A percentile compares a stretch with the other conserved stretches of the same genome.
Evolutionary conservation across 2,797 vertebrate genomes (phyloP).

Genomic region (Sylvia borin): DNA sequence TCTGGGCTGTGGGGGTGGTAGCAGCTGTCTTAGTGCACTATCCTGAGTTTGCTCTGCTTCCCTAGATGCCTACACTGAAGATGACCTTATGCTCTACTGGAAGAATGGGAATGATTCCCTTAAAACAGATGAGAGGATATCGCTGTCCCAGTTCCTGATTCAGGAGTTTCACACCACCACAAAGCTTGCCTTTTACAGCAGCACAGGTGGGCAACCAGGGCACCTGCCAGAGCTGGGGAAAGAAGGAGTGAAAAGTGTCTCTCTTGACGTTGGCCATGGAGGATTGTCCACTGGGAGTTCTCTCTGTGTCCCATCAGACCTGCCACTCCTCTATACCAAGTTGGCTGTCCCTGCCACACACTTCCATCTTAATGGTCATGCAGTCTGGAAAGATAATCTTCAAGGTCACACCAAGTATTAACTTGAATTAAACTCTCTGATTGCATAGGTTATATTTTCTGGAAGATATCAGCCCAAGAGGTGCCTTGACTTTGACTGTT

Average conservation of each 20-base stretch:
- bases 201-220: conserved; percentile 79
- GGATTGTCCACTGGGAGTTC: not conserved
- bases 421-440: not conserved
- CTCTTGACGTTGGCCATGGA: not conserved
- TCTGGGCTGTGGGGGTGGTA: not conserved
- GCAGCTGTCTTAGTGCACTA: not conserved
- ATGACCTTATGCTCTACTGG: conserved; percentile 94
- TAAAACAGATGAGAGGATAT: conserved; percentile 90
- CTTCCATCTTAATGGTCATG: not conserved
- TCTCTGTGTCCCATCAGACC: not conserved
- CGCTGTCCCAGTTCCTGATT: conserved; percentile 92
- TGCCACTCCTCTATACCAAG: not conserved
- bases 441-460: not conserved
- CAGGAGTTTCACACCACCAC: conserved; percentile 92
- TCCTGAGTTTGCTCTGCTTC: not conserved
- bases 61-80: conserved; percentile 90
- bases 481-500: not conserved
- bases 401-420: not conserved
- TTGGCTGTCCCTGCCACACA: not conserved
- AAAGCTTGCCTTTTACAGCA: conserved; percentile 92
- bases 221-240: not conserved
- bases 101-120: conserved; percentile 90
- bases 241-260: not conserved
- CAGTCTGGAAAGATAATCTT: not conserved
- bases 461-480: not conserved